Base-by-base conservation (phyloP, 1,140 invertebrate species). In the Nephila pilipes region DNA sequence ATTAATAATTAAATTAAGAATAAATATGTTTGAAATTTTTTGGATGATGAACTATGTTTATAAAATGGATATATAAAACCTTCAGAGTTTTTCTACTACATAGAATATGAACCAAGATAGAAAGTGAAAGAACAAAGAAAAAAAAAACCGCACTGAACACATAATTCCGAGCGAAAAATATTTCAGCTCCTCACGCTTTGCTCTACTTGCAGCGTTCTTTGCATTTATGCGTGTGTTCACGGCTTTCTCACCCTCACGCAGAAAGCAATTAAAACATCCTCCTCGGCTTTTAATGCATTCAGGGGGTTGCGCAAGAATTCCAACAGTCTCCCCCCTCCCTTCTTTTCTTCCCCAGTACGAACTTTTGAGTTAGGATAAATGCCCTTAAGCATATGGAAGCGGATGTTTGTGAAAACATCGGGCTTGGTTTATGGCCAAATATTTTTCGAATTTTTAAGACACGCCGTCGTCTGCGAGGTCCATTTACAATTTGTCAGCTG, bases 221-320 rank as follows among this genome's bases (percentile, higher is more conserved):
- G 65, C 87, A 88, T 88, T 88, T 18, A 25, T 88, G 29, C 4
- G 8, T 46, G 46, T 54, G 16, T 69, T 36, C 32, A 22, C 58
- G 58, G n/a, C 60, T 87, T n/a, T 22, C 58, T 60, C 83, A 16
- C 16, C 85, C 63, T 6, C 32, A 46, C 38, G n/a, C 25, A 20
- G 46, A 89, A 89, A 89, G 87, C 46, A 89, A 89, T 89, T 89
- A 89, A 89, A 89, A 57, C 87, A 55, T 55, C 38, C 60, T 54
- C 63, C 38, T 10, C 46, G 2, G 20, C 58, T 88, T 88, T 46
- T 89, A 89, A 89, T 89, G 87, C 58, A 60, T 29, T 63, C 20
- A 8, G 29, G 58, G 36, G 57, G 58, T 22, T n/a, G 46, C 87
- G 4, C 36, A 75, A 54, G 87, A 89, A 89, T 89, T 89, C 46